A percentile compares a stretch with the other conserved stretches of the same genome.
Conservation (phyloP, 1,140 invertebrate species). For the Atta cephalotes region DNA sequence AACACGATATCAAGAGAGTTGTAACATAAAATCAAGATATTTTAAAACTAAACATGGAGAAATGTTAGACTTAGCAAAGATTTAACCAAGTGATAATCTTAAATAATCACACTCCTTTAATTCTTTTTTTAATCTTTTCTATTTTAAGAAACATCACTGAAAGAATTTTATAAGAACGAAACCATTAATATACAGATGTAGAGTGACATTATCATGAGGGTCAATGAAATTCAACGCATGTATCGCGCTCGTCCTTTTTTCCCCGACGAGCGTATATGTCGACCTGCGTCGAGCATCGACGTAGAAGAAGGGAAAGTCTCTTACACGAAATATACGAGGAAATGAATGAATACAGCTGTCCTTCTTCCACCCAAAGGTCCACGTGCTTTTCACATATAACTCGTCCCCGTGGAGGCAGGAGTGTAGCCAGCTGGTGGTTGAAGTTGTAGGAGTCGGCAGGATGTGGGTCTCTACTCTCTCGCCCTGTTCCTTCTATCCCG, state of each 20-base stretch:
- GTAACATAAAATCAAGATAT: not conserved
- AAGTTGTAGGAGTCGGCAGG: constrained; percentile 84
- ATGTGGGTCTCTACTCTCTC: constrained; percentile 83
- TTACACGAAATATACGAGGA: constrained; percentile 74
- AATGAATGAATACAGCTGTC: constrained; percentile 83
- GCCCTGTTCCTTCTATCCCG: constrained; percentile 69
- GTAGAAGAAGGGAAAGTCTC: constrained; percentile 73
- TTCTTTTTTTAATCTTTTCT: not conserved
- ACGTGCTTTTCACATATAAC: constrained; percentile 81
- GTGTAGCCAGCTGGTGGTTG: constrained; percentile 82
- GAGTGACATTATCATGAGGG: constrained; percentile 18
- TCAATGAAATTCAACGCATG: constrained; percentile 55
- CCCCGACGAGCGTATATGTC: constrained; percentile 4
- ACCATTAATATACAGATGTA: constrained; percentile 13
- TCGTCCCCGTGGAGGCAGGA: constrained; percentile 79
- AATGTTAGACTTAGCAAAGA: not conserved
- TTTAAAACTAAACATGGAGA: not conserved
- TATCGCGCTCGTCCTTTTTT: constrained; percentile 38
- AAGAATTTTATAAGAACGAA: not conserved
- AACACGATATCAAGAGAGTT: too few relatives aligned
- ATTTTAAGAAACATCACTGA: not conserved
- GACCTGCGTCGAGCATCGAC: constrained; percentile 54
- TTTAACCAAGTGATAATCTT: not conserved
- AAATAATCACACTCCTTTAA: not conserved
- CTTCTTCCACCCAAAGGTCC: constrained; percentile 81